Percentiles rank a stretch among this genome's conserved stretches.
These are phyloP conservation scores for Chrysochloris asiatica DNA, from an alignment of 2,113 vertebrate genomes.

Conservation along the genomic window DNA sequence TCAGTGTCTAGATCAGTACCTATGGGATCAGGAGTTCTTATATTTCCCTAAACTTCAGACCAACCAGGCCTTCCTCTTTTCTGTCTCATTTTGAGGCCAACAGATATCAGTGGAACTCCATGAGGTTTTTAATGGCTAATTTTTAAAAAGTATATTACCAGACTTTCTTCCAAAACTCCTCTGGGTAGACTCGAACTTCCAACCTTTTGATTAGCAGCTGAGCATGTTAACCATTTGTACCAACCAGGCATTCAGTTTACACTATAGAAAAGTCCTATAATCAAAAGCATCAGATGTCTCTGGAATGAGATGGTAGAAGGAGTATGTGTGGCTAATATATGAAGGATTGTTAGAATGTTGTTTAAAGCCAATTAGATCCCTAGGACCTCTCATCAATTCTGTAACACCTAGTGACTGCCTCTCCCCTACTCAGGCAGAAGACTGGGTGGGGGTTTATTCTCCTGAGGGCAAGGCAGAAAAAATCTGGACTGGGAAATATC, in stretches of 20 bases:
- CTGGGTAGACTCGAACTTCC: neutral
- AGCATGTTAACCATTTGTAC: neutral
- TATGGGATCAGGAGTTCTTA: too few species aligned
- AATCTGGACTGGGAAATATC: too few species aligned
- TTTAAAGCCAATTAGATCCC: neutral
- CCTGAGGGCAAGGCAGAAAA: too few species aligned
- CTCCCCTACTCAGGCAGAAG: neutral
- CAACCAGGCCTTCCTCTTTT: too few species aligned
- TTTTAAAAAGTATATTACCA: neutral
- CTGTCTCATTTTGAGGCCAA: too few species aligned
- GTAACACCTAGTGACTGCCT: neutral
- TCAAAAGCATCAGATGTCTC: neutral
- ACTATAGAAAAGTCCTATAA: neutral
- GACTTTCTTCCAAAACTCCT: neutral
- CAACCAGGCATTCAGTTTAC: neutral
- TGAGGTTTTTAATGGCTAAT: neutral
- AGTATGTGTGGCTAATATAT: neutral
- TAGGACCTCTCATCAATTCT: neutral
- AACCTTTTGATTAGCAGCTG: neutral
- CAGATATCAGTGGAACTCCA: too few species aligned
- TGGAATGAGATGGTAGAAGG: neutral
- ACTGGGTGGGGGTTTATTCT: neutral
- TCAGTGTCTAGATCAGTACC: too few species aligned
- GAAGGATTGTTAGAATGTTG: neutral
- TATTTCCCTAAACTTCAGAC: too few species aligned